Conservation (phyloP, 2,113 vertebrate genomes). For the Eolophus roseicapilla region DNA sequence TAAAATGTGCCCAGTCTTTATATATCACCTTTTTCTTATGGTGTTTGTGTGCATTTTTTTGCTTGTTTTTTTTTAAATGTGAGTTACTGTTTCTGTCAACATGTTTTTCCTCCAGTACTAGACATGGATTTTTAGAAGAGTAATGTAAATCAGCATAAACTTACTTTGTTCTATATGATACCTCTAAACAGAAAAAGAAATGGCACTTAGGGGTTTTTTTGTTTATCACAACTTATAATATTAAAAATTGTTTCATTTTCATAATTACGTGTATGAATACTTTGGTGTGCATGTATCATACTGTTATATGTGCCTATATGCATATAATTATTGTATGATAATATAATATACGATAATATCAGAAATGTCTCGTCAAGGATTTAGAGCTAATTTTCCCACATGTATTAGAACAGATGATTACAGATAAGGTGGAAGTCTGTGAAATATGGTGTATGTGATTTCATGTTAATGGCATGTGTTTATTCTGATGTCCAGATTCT, state of each 20-base stretch:
- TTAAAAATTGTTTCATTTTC: background rate
- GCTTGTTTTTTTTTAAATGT: background rate
- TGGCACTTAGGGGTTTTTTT: background rate
- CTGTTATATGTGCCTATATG: no score
- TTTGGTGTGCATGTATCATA: no score
- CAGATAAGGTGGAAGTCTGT: background rate
- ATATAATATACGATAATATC: no score
- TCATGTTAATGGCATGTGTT: background rate
- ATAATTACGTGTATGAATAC: background rate
- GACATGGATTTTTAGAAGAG: background rate
- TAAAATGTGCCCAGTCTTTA: background rate
- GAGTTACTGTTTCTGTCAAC: background rate
- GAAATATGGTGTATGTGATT: background rate
- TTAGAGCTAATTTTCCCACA: no score
- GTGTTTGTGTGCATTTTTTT: background rate
- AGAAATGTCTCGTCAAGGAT: no score
- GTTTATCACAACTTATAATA: background rate
- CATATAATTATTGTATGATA: no score
- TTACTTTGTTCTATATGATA: background rate
- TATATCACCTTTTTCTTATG: background rate
- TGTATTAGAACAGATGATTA: no score
- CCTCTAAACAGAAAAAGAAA: background rate
- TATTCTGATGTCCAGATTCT: background rate
- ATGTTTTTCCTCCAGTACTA: background rate
- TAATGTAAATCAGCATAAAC: background rate